Percentiles rank a stretch among this genome's conserved stretches.
These are phyloP conservation scores for Neomonachus schauinslandi DNA, from an alignment of 2,113 vertebrate genomes.

Conservation along the genomic window DNA sequence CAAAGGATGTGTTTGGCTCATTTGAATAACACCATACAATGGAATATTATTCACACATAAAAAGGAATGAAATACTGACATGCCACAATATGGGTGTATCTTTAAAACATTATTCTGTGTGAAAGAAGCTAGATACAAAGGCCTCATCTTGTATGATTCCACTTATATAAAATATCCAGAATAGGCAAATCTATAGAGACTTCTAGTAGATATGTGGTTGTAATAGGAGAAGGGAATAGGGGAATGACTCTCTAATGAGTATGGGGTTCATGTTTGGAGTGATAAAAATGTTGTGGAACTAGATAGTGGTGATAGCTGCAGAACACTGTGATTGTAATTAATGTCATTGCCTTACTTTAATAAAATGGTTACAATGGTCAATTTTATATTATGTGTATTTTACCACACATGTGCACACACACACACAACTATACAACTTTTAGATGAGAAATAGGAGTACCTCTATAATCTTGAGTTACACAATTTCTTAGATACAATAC, in stretches of 20 bases:
- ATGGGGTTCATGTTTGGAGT: neutral
- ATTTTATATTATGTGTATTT: neutral
- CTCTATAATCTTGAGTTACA: neutral
- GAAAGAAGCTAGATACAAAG: neutral
- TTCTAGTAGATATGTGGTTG: neutral
- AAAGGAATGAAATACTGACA: neutral
- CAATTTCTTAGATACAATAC: neutral
- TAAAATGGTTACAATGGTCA: neutral
- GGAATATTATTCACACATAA: neutral
- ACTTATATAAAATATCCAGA: neutral
- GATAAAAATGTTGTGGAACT: neutral
- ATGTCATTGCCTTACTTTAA: neutral
- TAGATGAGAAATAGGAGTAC: neutral
- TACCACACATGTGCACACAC: neutral
- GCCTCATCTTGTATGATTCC: neutral
- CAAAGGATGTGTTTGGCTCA: neutral
- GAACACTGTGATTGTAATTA: neutral
- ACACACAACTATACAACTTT: neutral
- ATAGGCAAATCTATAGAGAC: neutral
- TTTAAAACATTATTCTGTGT: neutral
- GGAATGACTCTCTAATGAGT: neutral
- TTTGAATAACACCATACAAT: neutral
- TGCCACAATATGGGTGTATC: neutral
- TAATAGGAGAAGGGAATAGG: neutral
- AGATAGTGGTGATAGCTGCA: neutral